Percentiles rank a stretch among this genome's conserved stretches.
Evolutionary conservation across 2,888 invertebrate genomes (phyloP).

Genomic region (Harpagoxenus sublaevis): DNA sequence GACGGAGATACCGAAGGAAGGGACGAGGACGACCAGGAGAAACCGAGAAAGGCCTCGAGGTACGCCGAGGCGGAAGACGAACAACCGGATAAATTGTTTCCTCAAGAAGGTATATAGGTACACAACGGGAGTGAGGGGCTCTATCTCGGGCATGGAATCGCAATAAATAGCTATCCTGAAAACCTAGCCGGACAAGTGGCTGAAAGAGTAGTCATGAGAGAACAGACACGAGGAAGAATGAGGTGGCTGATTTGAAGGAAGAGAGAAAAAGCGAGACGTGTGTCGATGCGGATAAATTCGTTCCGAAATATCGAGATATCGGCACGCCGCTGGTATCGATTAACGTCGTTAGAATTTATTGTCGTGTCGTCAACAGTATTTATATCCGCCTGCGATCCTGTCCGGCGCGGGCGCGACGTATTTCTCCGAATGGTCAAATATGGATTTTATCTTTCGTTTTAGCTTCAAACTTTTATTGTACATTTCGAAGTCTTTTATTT

Average conservation of each 20-base stretch:
- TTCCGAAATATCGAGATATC: conserved; percentile 53
- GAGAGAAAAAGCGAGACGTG: conserved; percentile 30
- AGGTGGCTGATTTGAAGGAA: conserved; percentile 17
- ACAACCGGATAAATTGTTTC: conserved; percentile 62
- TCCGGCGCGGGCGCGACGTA: conserved; percentile 1
- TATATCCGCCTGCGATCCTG: conserved; percentile 17
- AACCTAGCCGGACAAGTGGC: conserved; percentile 66
- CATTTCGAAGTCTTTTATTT: neutral
- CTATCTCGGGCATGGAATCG: conserved; percentile 72
- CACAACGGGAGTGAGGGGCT: conserved; percentile 61
- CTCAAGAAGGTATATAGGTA: conserved; percentile 55
- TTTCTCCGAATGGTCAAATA: conserved; percentile 26
- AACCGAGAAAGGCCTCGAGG: conserved; percentile 55
- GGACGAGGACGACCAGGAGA: conserved; percentile 52
- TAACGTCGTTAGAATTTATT: conserved; percentile 52
- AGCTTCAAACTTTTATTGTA: conserved; percentile 9
- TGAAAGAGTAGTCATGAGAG: conserved; percentile 52
- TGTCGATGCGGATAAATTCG: conserved; percentile 63
- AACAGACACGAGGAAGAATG: conserved; percentile 25
- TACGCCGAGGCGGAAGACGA: conserved; percentile 59
- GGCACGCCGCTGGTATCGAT: conserved; percentile 39
- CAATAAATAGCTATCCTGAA: conserved; percentile 76
- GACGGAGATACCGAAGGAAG: conserved; percentile 53
- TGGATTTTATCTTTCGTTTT: conserved; percentile 1
- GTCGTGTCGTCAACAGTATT: conserved; percentile 43